Base-by-base conservation (phyloP, 2,888 invertebrate species). In the Portevinia maculata region DNA sequence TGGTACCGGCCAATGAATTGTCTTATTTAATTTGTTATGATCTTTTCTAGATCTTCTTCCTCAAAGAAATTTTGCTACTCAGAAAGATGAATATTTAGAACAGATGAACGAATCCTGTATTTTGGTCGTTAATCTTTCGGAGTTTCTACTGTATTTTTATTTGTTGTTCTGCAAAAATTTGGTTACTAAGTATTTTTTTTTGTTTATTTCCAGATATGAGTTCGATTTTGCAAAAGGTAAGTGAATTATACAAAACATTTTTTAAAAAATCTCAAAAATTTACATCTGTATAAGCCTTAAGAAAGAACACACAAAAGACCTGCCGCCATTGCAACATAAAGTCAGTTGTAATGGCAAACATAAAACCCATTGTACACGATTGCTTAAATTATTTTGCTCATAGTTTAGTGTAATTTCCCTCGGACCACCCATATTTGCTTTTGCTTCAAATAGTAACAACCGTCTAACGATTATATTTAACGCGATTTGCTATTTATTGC, bases 401-500 rank as follows among this genome's bases (percentile, higher is more conserved):
- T 79, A 67, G 73, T 79, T 79, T 52, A 37, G 60, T 73, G 53
- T 60, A 67, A 79, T 79, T 73, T 55, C n/a, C 11, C 50, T 8
- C 11, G 6, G 34, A 17, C 67, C 13, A 39, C 19, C 53, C 21
- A 44, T 21, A 39, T 53, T 37, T 64, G 41, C 32, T 46, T 79
- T 46, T 9, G 28, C 34, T 44, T 28, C 52, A 55, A 15, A 44
- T 13, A 53, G 64, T 52, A 46, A 59, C 65, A 73, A 67, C 65
- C 59, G 39, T 79, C 73, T 73, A 79, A 73, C 67, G 74, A 60
- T 79, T 74, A 74, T 74, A 79, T 79, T 79, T 79, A 79, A 74
- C 79, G 73, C 79, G 79, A 79, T 79, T 79, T 79, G 39, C 67
- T 74, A 73, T 79, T 79, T 79, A 79, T 79, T 73, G 67, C 32